Evolutionary conservation across 2,888 invertebrate species (phyloP).

Genomic region (Oligia strigilis): DNA sequence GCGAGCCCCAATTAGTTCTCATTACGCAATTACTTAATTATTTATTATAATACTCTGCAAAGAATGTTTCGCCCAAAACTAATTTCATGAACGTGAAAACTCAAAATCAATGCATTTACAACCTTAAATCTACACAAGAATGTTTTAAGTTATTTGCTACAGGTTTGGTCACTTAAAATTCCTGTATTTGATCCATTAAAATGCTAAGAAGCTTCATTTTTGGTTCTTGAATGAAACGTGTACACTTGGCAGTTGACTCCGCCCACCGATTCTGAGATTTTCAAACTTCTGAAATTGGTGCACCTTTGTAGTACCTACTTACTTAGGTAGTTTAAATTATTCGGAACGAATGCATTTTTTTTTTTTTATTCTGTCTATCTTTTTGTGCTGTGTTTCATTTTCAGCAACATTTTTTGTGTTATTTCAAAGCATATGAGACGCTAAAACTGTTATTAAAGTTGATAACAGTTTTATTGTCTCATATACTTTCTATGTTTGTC

Average conservation of each 20-base stretch:
- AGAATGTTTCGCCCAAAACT: conserved; percentile 20
- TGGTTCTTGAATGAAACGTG: conserved; percentile 28
- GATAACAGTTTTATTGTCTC: no score
- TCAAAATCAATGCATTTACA: conserved; percentile 1
- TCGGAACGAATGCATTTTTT: not conserved
- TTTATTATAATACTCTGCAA: conserved; percentile 22
- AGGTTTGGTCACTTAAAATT: conserved; percentile 11
- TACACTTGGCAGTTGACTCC: conserved; percentile 13
- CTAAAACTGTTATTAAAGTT: not conserved
- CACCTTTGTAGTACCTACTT: not conserved
- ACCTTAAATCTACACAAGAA: not conserved
- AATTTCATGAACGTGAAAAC: conserved; percentile 15
- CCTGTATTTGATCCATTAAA: conserved; percentile 25
- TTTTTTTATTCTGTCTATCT: not conserved
- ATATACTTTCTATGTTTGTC: no score
- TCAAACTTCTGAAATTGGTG: not conserved
- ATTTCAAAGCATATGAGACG: not conserved
- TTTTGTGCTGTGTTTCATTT: not conserved
- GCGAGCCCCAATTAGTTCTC: conserved; percentile 39
- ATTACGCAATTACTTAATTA: conserved; percentile 57
- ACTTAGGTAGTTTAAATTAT: not conserved
- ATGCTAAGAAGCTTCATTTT: conserved; percentile 39
- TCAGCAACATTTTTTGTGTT: not conserved
- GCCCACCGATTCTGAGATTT: conserved; percentile 21
- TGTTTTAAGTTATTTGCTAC: conserved; percentile 1